Evolutionary conservation across 2,888 invertebrate genomes (phyloP), one percentile per base, ranked within the genome.

Genomic region (Philereme vetulata): DNA sequence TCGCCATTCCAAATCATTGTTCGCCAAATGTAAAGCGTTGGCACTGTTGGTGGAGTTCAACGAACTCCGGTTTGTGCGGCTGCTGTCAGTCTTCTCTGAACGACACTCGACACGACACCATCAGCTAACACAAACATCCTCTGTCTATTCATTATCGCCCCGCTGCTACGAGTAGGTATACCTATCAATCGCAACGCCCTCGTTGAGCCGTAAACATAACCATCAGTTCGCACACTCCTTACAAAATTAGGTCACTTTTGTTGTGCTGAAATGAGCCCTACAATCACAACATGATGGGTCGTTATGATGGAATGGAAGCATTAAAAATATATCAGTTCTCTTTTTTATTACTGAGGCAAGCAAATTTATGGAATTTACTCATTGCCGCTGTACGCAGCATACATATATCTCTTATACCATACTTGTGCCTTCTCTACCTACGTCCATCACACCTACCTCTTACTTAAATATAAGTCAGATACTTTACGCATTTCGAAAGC

Each of bases 1-100:
- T 90, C 90, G 86, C 89, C 86, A 88, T 87, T 89, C 85, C 88
- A 90, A 90, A 91, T 91, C 90, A 92, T 92, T 91, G 90, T 92
- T 92, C 90, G 90, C 89, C 85, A 91, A 92, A 90, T 90, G 86
- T 90, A 89, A 84, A 90, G 82, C 84, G 89, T 81, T 83, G 86
- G 78, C 78, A 73, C 76, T 84, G 88, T 79, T 84, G 86, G 77
- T 77, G 70, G 76, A 78, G 90, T 83, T 88, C 89, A 72, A 73
- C 70, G 88, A 88, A 84, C 87, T 74, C 78, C 72, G 75, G 71
- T 78, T 88, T 85, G 77, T 86, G 77, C 74, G 80, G 80, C 78
- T 84, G 86, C 84, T 85, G 84, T 78, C 82, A 78, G 80, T 84
- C 87, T 88, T 89, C 89, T 86, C 79, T 85, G 84, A 87, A 88